Evolutionary conservation across 2,888 invertebrate genomes (phyloP), one percentile per base, ranked within the genome.

Genomic region (Drosophila atripex): DNA sequence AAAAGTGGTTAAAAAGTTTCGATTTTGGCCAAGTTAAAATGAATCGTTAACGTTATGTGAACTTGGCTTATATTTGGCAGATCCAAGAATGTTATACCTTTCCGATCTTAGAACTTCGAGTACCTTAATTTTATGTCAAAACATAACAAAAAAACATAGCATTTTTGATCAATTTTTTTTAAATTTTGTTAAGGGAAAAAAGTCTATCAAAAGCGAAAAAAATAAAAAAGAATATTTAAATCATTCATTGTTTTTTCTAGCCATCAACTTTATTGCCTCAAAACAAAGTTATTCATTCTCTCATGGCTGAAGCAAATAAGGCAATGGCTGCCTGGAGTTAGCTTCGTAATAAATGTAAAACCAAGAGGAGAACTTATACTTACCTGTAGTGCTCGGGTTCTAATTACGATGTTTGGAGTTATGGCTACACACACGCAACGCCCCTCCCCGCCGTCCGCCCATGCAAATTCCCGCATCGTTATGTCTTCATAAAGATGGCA

Each of bases 401-500:
- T 83, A 88, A 88, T 83, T 85, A 80, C 55, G 74, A 84, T 75
- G 73, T 49, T 64, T 64, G 54, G 56, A 12, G 54, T 52, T 51
- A 50, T 69, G 53, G 70, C 25, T 47, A 21, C 46, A 52, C 68
- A 76, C 84, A 75, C 77, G 52, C 61, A 71, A 68, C 25, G 14
- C 18, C 35, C 35, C 35, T 35, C 35, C 35, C 35, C n/a, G n/a
- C 35, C n/a, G n/a, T 6, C 35, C 35, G 35, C 35, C 21, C 30
- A 58, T 61, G 60, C 60, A 61, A 61, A 61, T 61, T 61, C 7
- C 60, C 47, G 71, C 58, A 75, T 83, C 80, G 87, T 85, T 85
- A 85, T 85, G 85, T 88, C 85, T 85, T 85, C 85, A 88, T 85
- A 88, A 88, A 86, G 76, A 77, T 76, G 85, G 73, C 80, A 77